Conservation (phyloP, 2,797 vertebrate species). For the Potorous gilbertii region DNA sequence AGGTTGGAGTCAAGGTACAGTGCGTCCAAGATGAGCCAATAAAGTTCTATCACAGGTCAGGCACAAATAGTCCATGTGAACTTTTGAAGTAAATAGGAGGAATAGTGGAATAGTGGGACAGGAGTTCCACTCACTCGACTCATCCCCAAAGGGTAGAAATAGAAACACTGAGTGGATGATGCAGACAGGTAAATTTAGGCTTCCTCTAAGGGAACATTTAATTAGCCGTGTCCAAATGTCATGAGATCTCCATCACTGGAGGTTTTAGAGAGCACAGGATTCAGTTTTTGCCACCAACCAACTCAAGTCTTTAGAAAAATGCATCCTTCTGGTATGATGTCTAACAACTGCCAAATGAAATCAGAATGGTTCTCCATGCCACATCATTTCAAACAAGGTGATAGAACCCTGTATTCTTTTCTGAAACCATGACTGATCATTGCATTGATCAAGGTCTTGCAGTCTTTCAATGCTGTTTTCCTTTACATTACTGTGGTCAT, state of each 20-base stretch:
- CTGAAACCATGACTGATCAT: background rate
- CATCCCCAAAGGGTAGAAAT: background rate
- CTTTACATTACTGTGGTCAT: background rate
- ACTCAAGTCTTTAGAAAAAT: conserved; percentile 23
- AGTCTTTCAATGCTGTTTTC: background rate
- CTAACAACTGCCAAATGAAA: background rate
- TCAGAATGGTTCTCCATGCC: background rate
- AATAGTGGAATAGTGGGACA: background rate
- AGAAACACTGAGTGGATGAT: background rate
- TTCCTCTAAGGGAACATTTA: background rate
- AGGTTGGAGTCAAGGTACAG: background rate
- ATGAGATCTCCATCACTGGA: background rate
- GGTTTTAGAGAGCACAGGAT: background rate
- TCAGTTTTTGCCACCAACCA: background rate
- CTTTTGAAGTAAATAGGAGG: background rate
- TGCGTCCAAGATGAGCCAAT: background rate
- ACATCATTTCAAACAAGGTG: background rate
- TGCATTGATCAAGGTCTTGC: background rate
- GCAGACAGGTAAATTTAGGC: background rate
- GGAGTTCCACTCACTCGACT: background rate
- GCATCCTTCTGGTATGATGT: background rate
- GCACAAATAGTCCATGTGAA: background rate
- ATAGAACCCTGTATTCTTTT: background rate
- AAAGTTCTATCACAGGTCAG: background rate
- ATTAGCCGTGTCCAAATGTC: background rate